Evolutionary conservation across 2,113 vertebrate species (phyloP).

Genomic region (Lampris megalopsis): DNA sequence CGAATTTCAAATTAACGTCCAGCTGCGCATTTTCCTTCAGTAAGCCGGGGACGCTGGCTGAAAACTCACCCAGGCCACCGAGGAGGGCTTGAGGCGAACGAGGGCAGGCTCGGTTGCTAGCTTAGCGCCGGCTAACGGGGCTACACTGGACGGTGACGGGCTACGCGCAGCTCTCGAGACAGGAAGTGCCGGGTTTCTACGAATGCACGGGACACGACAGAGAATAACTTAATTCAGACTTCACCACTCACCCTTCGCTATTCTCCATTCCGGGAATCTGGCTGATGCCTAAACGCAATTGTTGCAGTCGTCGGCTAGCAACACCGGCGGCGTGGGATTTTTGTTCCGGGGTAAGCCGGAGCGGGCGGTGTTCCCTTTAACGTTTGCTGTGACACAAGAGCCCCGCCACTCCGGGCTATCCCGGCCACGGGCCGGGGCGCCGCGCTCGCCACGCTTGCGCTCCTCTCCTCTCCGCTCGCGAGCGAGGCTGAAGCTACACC

Average conservation of each 20-base stretch:
- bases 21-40: no score
- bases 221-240: not conserved
- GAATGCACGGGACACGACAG: no score
- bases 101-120: slow-evolving; percentile 53
- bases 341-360: not conserved
- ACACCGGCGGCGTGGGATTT: slow-evolving; percentile 22
- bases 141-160: not conserved
- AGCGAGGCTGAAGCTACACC: no score
- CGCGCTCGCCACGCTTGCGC: no score
- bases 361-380: slow-evolving; percentile 40
- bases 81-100: not conserved
- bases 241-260: slow-evolving; percentile 61
- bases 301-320: slow-evolving; percentile 20
- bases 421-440: no score
- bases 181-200: not conserved
- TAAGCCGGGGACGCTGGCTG: not conserved
- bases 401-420: slow-evolving; percentile 20
- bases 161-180: not conserved
- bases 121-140: slow-evolving; percentile 41
- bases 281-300: slow-evolving; percentile 40
- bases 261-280: slow-evolving; percentile 56
- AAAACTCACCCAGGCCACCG: not conserved
- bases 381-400: not conserved
- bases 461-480: no score
- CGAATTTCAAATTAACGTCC: no score